Conservation (phyloP, 2,797 vertebrate species). For the Arctocebus calabarensis region DNA sequence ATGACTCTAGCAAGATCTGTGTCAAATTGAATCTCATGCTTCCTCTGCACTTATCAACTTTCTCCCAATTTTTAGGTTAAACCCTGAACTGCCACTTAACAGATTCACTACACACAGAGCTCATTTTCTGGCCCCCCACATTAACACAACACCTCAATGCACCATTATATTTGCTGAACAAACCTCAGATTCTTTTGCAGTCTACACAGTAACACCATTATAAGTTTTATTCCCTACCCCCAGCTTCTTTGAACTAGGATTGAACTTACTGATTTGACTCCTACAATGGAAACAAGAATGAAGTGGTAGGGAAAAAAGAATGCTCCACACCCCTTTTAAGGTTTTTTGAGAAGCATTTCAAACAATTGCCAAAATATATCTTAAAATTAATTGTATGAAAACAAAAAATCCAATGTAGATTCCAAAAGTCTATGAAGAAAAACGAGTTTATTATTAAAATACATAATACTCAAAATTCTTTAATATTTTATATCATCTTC, state of each 20-base stretch:
- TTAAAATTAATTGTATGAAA: constrained; percentile 56
- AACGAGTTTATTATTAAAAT: constrained; percentile 38
- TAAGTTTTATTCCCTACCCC: constrained; percentile 64
- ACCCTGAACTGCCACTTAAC: constrained; percentile 76
- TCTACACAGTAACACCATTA: constrained; percentile 65
- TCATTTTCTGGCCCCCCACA: constrained; percentile 67
- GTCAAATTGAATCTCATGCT: constrained; percentile 62
- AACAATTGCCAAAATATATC: constrained; percentile 57
- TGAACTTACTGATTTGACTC: constrained; percentile 77
- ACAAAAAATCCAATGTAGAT: not conserved
- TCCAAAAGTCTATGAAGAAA: constrained; percentile 49
- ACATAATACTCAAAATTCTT: not conserved
- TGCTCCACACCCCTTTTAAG: not conserved
- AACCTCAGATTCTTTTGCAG: constrained; percentile 75
- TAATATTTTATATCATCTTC: not conserved
- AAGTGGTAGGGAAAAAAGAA: constrained; percentile 25
- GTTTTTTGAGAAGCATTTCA: constrained; percentile 56
- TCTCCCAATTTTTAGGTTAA: constrained; percentile 78
- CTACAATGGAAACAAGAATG: constrained; percentile 67
- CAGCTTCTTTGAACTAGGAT: constrained; percentile 72
- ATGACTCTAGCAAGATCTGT: not conserved
- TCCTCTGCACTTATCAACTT: constrained; percentile 74
- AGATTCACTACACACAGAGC: constrained; percentile 77
- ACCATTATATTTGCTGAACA: constrained; percentile 75
- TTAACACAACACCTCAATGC: constrained; percentile 78